A percentile compares a stretch with the other conserved stretches of the same genome.
phyloP scores from a whole-genome alignment of 30 jellyfish, hydroid and myxozoan genomes.

The Aurelia aurita complex sp. Pacific region DNA sequence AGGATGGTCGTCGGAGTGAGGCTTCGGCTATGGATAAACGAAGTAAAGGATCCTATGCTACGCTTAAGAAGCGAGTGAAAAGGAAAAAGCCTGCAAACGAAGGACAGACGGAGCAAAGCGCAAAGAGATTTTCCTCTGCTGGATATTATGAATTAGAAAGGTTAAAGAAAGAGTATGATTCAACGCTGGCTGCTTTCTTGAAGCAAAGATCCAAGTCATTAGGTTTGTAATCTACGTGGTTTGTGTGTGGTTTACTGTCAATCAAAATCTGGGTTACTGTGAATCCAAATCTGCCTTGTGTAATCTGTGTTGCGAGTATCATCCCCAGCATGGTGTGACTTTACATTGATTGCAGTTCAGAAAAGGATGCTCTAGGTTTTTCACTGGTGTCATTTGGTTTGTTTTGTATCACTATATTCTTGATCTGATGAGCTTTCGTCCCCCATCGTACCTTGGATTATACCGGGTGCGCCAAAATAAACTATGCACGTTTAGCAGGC shows the following conservation, averaged over 20 bases:
- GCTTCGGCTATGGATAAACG: constrained; percentile 5
- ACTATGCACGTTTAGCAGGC: too few relatives aligned
- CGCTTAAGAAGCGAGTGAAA: constrained; percentile 18
- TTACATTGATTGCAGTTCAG: too few relatives aligned
- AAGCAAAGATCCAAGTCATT: constrained; percentile 45
- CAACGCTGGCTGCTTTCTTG: constrained; percentile 45
- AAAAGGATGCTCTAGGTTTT: too few relatives aligned
- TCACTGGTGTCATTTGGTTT: too few relatives aligned
- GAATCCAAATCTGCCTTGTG: not conserved
- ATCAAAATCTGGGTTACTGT: not conserved
- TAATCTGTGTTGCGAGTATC: too few relatives aligned
- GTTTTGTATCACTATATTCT: too few relatives aligned
- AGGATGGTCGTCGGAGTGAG: not conserved
- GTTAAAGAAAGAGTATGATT: constrained; percentile 45
- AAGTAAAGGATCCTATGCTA: constrained; percentile 1
- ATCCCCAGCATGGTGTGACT: too few relatives aligned
- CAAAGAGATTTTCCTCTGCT: constrained; percentile 11
- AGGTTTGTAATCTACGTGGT: constrained; percentile 31
- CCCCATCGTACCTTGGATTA: too few relatives aligned
- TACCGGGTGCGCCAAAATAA: too few relatives aligned
- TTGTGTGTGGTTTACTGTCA: not conserved
- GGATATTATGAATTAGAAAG: constrained; percentile 31
- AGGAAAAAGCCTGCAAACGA: constrained; percentile 26
- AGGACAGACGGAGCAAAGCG: constrained; percentile 1
- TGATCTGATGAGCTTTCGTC: too few relatives aligned